A percentile compares a stretch with the other conserved stretches of the same genome.
Conservation (phyloP, 2,888 invertebrate genomes). For the Eurytoma californica region DNA sequence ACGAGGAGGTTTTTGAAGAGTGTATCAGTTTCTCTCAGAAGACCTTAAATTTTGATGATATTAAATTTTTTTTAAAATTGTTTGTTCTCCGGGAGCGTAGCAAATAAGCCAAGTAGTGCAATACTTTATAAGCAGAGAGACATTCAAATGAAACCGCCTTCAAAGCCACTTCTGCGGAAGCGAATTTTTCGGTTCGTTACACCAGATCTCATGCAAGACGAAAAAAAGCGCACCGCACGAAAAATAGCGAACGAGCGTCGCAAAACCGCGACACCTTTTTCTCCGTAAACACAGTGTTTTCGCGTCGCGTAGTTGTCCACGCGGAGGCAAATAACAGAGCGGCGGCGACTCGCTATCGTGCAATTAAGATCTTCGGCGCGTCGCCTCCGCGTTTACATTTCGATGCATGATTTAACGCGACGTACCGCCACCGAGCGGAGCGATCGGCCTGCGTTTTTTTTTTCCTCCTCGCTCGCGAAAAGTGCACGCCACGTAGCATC, state of each 20-base stretch:
- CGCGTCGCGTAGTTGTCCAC: not conserved
- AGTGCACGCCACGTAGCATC: not conserved
- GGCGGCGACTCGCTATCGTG: slow-evolving; percentile 62
- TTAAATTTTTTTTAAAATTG: not conserved
- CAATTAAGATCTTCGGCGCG: slow-evolving; percentile 68
- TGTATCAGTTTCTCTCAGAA: too few species aligned
- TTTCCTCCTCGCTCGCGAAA: not conserved
- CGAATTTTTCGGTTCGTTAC: not conserved
- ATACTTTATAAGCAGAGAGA: too few species aligned
- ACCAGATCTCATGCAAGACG: not conserved
- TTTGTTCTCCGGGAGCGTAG: too few species aligned
- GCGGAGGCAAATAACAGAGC: slow-evolving; percentile 7
- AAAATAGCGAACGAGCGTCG: slow-evolving; percentile 8
- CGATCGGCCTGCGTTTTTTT: slow-evolving; percentile 16
- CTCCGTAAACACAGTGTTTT: slow-evolving; percentile 26
- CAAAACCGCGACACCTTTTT: slow-evolving; percentile 2
- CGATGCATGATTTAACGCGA: slow-evolving; percentile 66
- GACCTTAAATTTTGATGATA: too few species aligned
- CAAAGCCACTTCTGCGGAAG: not conserved
- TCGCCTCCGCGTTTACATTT: slow-evolving; percentile 59
- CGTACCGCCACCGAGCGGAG: slow-evolving; percentile 37
- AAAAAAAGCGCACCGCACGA: slow-evolving; percentile 5
- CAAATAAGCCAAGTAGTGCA: too few species aligned
- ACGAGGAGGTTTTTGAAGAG: too few species aligned
- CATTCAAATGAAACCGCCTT: not conserved